Conservation (phyloP, 2,797 vertebrate species). For the Siniperca obscura region DNA sequence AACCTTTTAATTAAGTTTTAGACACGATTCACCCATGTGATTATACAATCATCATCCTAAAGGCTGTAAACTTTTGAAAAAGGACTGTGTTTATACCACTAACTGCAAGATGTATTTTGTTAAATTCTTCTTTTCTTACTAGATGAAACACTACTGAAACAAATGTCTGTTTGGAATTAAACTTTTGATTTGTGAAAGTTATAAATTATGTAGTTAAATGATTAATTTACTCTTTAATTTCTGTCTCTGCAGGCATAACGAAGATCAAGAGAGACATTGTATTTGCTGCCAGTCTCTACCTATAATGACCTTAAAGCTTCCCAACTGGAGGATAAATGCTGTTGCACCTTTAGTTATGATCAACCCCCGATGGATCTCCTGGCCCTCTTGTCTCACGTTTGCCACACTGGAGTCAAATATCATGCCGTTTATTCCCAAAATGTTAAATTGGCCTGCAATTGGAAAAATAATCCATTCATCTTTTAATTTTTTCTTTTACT, state of each 20-base stretch:
- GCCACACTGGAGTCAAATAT: background rate
- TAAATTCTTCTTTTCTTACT: background rate
- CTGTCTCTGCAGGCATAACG: conserved; percentile 89
- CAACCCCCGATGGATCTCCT: background rate
- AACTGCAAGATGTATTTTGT: background rate
- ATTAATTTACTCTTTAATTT: conserved; percentile 28
- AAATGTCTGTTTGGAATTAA: background rate
- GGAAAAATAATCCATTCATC: conserved; percentile 2
- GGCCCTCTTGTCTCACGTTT: background rate
- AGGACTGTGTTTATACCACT: too few species aligned
- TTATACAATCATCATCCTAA: background rate
- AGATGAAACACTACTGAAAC: background rate
- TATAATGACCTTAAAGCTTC: conserved; percentile 77
- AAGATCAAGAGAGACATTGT: conserved; percentile 99
- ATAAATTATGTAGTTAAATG: background rate
- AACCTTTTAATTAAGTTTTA: background rate
- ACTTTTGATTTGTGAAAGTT: background rate
- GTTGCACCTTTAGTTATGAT: background rate
- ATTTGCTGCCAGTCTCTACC: conserved; percentile 98
- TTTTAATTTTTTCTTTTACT: too few species aligned
- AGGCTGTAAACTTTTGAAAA: background rate
- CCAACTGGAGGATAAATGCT: background rate
- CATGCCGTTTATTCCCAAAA: background rate
- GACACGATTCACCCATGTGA: background rate
- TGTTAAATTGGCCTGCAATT: background rate